Base-by-base conservation (phyloP, 2,888 invertebrate species). In the Eucera pruinosa region DNA sequence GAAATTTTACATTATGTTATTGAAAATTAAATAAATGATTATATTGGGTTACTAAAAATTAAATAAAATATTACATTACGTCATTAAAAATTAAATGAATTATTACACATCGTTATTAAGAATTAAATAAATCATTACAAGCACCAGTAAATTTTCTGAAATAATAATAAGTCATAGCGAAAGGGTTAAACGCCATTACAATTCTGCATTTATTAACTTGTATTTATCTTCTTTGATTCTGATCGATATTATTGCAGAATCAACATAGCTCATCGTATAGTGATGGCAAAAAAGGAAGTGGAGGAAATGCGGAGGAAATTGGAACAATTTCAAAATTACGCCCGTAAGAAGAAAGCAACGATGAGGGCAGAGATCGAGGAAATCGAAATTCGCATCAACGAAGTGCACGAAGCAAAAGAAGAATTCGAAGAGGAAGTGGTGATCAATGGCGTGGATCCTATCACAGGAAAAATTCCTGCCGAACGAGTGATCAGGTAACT, bases 401-500 rank as follows among this genome's bases (percentile, higher is more conserved):
- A 95, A 71, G 93, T 93, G 0, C 90, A 92, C 1, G 94, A 94
- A 54, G 93, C 94, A 0, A 92, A 85, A 15, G 91, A 90, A 1
- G 88, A 91, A 52, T 95, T 95, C 71, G 93, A 94, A 47, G 92
- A 93, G 64, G 92, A 93, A 15, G 94, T 95, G 0, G 92, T 94
- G 0, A 84, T 92, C 0, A 93, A 93, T 1, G 94, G 94, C 0
- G 93, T 94, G 87, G 95, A 95, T 85, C 93, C 93, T 25, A 92
- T 95, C 54, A 95, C 95, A 0, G 94, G 94, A 75, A 92, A 94
- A 78, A 95, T 95, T 66, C 94, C 95, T 0, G 95, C 95, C 0
- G 95, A 95, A 88, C 94, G 94, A 81, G 93, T 93, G 73, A 78
- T 92, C 39, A 90, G 91, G 93, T 93, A 68, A 73, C 45, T 36